Evolutionary conservation across 2,797 vertebrate genomes (phyloP), one percentile per base, ranked within the genome.

Genomic region (Meda fulgida): DNA sequence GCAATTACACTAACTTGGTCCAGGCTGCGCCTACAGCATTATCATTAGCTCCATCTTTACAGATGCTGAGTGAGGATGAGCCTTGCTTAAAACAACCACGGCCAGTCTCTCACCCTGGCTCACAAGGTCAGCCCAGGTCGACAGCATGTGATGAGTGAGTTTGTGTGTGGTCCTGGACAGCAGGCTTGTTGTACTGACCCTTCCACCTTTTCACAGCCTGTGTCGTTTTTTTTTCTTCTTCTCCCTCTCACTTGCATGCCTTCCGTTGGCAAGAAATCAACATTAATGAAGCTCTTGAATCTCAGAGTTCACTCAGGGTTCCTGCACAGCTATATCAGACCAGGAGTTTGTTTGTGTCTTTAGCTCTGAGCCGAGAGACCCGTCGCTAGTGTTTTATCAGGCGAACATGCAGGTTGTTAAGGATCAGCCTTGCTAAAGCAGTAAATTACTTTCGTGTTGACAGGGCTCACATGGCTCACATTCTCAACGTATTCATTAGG

Each of bases 11-110:
- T n/a, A 18, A 29, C 66, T 36, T 6, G n/a, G 75, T 48, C 63
- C 43, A 34, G 31, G 58, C 46, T 46, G 60, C 5, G 26, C 63
- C 63, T 60, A 16, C 63, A 48, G 63, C 51, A 60, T 21, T 72
- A 85, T 94, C 91, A 91, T 93, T 93, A 93, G 90, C 90, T 87
- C 80, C 46, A 89, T 90, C 90, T 91, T 93, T 93, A 90, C 91
- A 91, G 87, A 90, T 91, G 92, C 90, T 91, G 89, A 88, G 90
- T 90, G 93, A 91, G 89, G 90, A 92, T 86, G 86, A 87, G 89
- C 86, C 80, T 87, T 78, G 60, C 72, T 78, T 87, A 81, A 87
- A 29, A 91, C 86, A 85, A 87, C 81, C 89, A 86, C 89, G 90
- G 89, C 91, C 84, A 86, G 91, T 89, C 80, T 85, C 89, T 92